Evolutionary conservation across 2,113 vertebrate species (phyloP).

Genomic region (Spilogale gracilis): DNA sequence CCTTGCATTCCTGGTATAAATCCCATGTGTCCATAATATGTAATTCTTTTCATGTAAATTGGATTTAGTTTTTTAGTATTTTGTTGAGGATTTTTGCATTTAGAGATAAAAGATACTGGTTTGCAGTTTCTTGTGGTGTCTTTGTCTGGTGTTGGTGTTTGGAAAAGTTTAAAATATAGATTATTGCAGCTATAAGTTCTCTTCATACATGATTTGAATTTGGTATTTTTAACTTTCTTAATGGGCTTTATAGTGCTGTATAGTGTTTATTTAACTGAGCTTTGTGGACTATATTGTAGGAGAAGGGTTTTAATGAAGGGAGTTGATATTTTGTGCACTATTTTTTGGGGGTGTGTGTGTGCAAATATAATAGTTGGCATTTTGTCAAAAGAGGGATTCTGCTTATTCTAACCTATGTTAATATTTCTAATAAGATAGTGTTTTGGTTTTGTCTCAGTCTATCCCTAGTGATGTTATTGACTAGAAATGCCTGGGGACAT

Average conservation of each 20-base stretch:
- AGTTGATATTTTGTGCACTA: neutral
- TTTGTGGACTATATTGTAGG: neutral
- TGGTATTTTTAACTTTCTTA: neutral
- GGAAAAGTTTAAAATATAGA: slow-evolving; percentile 9
- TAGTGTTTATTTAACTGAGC: neutral
- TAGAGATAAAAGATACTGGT: neutral
- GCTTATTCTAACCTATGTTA: slow-evolving; percentile 4
- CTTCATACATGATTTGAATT: neutral
- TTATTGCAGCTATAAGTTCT: neutral
- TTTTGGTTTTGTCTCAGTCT: neutral
- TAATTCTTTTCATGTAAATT: neutral
- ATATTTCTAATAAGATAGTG: neutral
- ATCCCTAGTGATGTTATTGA: neutral
- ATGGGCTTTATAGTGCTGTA: neutral
- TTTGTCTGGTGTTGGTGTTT: neutral
- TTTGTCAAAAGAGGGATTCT: neutral
- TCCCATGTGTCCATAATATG: neutral
- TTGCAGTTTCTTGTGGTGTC: neutral
- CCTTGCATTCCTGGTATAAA: neutral
- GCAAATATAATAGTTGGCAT: neutral
- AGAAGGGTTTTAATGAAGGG: neutral
- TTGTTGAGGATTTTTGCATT: slow-evolving; percentile 9
- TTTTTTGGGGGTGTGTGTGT: neutral
- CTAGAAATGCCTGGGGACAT: neutral
- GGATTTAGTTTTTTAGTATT: neutral